A percentile compares a stretch with the other conserved stretches of the same genome.
phyloP scores from a whole-genome alignment of 2,113 vertebrate genomes.

The Bagarius yarrelli region DNA sequence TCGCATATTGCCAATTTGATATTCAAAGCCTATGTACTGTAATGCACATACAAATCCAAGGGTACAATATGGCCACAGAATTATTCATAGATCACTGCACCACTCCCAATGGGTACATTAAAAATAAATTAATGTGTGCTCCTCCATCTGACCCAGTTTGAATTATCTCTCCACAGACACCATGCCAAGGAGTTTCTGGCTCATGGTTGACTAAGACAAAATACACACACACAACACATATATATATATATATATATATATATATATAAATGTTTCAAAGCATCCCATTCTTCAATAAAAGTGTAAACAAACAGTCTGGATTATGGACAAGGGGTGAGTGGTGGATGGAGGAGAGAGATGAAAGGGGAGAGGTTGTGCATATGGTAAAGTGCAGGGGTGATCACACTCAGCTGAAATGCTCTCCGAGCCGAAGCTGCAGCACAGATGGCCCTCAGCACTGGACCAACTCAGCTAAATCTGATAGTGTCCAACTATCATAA shows the following conservation, averaged over 20 bases:
- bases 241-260: neutral
- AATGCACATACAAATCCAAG: slow-evolving; percentile 29
- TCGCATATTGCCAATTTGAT: slow-evolving; percentile 25
- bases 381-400: slow-evolving; percentile 44
- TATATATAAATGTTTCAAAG: slow-evolving; percentile 48
- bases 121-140: slow-evolving; percentile 69
- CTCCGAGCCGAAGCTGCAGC: slow-evolving; percentile 43
- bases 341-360: neutral
- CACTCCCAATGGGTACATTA: slow-evolving; percentile 66
- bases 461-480: slow-evolving; percentile 55
- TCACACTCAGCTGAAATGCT: slow-evolving; percentile 47
- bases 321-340: slow-evolving; percentile 21
- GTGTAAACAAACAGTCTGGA: slow-evolving; percentile 44
- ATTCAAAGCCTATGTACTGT: slow-evolving; percentile 25
- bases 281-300: slow-evolving; percentile 33
- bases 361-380: slow-evolving; percentile 32
- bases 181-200: slow-evolving; percentile 61
- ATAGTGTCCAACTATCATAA: slow-evolving; percentile 41
- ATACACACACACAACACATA: neutral
- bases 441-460: slow-evolving; percentile 65
- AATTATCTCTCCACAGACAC: slow-evolving; percentile 57
- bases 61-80: slow-evolving; percentile 49
- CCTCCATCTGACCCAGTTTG: slow-evolving; percentile 69
- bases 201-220: slow-evolving; percentile 42
- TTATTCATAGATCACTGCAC: slow-evolving; percentile 63